Evolutionary conservation across 2,888 invertebrate genomes (phyloP).

Genomic region (Ophonus ardosiacus): DNA sequence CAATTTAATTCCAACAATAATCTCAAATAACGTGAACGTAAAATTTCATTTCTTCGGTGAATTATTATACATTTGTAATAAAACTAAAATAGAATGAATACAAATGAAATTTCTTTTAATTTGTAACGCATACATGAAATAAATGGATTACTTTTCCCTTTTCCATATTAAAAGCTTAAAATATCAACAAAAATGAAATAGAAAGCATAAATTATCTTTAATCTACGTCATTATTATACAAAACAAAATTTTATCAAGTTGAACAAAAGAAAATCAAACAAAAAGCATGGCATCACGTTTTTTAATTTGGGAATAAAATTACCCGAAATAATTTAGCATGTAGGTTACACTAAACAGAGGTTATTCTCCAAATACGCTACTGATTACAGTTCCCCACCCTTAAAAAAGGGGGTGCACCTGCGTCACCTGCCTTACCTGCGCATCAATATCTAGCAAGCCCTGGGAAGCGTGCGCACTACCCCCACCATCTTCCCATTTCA

Average conservation of each 20-base stretch:
- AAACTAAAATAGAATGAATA: neutral
- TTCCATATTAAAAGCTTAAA: neutral
- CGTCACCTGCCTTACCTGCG: constrained; percentile 68
- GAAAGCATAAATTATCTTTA: neutral
- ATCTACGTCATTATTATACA: constrained; percentile 12
- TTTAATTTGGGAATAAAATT: constrained; percentile 32
- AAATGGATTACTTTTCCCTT: constrained; percentile 5
- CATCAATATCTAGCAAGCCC: constrained; percentile 67
- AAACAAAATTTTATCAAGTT: constrained; percentile 16
- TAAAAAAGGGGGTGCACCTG: constrained; percentile 67
- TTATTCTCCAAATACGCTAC: constrained; percentile 46
- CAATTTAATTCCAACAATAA: too few species aligned
- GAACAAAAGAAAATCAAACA: constrained; percentile 3
- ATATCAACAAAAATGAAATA: constrained; percentile 19
- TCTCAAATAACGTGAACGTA: too few species aligned
- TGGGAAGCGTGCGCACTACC: constrained; percentile 67
- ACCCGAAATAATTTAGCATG: constrained; percentile 31
- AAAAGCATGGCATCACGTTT: constrained; percentile 11
- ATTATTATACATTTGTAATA: neutral
- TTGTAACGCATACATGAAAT: neutral
- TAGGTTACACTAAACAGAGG: constrained; percentile 25
- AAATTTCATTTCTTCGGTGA: too few species aligned
- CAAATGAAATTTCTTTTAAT: neutral
- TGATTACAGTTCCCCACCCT: constrained; percentile 51
- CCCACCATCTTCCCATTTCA: constrained; percentile 58